Conservation (phyloP, 2,888 invertebrate genomes). For the Caenorhabditis uteleia region DNA sequence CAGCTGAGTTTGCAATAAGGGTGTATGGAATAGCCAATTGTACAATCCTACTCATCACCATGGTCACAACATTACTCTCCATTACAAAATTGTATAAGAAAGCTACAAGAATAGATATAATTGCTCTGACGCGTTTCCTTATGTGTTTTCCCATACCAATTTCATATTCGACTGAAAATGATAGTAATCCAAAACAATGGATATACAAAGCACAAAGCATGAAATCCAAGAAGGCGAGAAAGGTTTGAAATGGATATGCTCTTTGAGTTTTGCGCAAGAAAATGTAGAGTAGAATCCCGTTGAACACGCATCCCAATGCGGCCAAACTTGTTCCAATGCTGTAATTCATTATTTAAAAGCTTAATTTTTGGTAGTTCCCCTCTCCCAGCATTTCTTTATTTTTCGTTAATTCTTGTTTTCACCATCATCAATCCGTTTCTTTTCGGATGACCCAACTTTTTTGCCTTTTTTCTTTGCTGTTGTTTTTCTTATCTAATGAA, state of each 20-base stretch:
- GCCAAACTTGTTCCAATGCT: conserved; percentile 51
- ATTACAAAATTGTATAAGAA: conserved; percentile 40
- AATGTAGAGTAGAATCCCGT: conserved; percentile 48
- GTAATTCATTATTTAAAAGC: too few relatives aligned
- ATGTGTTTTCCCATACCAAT: conserved; percentile 12
- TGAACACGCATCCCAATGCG: conserved; percentile 46
- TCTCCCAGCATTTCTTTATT: conserved; percentile 3
- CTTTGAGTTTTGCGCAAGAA: conserved; percentile 34
- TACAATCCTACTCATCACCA: conserved; percentile 47
- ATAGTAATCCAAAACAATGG: conserved; percentile 42
- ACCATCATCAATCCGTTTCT: too few relatives aligned
- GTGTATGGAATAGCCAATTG: conserved; percentile 57
- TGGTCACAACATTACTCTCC: conserved; percentile 35
- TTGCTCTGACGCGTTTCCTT: not conserved
- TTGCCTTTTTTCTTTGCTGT: too few relatives aligned
- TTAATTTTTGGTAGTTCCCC: not conserved
- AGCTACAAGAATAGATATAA: conserved; percentile 17
- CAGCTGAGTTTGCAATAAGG: conserved; percentile 55
- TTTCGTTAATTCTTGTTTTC: not conserved
- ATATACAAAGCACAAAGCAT: conserved; percentile 53
- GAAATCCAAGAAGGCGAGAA: conserved; percentile 52
- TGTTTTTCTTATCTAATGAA: too few relatives aligned
- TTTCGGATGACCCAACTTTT: too few relatives aligned
- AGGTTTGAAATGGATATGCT: conserved; percentile 45
- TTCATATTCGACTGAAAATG: conserved; percentile 28